Evolutionary conservation across 1,140 invertebrate genomes (phyloP).

Genomic region (honey bee (Apis mellifera)): Amel_HAv3.1 CM009936.2:2643001-2643500

Average conservation of each 20-base stretch:
- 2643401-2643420: constrained; percentile 40
- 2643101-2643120: neutral
- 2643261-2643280: neutral
- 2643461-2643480: neutral
- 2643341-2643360: constrained; percentile 42
- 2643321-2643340: constrained; percentile 27
- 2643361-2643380: constrained; percentile 55
- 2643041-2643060: neutral
- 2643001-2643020: no score
- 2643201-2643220: no score
- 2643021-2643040: neutral
- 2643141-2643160: no score
- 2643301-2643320: neutral
- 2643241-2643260: no score
- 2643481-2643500: constrained; percentile 23
- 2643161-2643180: no score
- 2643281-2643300: constrained; percentile 34
- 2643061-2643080: neutral
- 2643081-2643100: neutral
- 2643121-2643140: no score
- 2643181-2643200: no score
- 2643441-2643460: constrained; percentile 28
- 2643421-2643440: constrained; percentile 39
- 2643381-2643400: constrained; percentile 57
- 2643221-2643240: no score